Evolutionary conservation across 2,888 invertebrate species (phyloP), one percentile per base, ranked within the genome.

Genomic region (Cataglyphis livida): DNA sequence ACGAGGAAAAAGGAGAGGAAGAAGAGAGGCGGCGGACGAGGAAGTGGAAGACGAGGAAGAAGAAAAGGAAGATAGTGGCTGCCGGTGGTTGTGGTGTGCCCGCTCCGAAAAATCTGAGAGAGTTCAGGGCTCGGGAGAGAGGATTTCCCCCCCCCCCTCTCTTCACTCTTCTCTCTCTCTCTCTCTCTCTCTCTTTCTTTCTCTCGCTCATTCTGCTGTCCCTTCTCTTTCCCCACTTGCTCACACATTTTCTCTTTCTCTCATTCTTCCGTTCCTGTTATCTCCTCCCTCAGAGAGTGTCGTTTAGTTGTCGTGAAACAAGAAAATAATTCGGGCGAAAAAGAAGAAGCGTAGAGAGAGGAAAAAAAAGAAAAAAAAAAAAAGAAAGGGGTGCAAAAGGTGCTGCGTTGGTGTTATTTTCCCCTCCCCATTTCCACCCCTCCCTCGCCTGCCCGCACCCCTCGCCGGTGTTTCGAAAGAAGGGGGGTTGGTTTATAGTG

Each of bases 41-140:
- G 71, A 71, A 25, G 88, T 88, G 71, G 89, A 90, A 83, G 84
- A 87, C 85, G 90, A 87, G 88, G 89, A 85, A 87, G 89, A 90
- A 86, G 88, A 88, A 87, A 83, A 90, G 84, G 87, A 88, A 88
- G 88, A 82, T 73, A 86, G 89, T 86, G 86, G 84, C 65, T 44
- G 68, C 76, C 76, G 76, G 76, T 76, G 78, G 65, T 74, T 70
- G 74, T 85, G 38, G 82, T 79, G 82, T 79, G 88, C 76, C 79
- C 70, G 83, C 83, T 65, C 51, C 71, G 66, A 75, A 85, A 84
- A 81, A 86, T 85, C 84, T 84, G 85, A 84, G 81, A 82, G 82
- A 81, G 82, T 85, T 85, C 73, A 81, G 88, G 79, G 85, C 68
- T 81, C 65, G 81, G 76, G 76, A 87, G 85, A 83, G 86, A 85